Evolutionary conservation across 2,888 invertebrate genomes (phyloP).

Genomic region (Pandemis corylana): DNA sequence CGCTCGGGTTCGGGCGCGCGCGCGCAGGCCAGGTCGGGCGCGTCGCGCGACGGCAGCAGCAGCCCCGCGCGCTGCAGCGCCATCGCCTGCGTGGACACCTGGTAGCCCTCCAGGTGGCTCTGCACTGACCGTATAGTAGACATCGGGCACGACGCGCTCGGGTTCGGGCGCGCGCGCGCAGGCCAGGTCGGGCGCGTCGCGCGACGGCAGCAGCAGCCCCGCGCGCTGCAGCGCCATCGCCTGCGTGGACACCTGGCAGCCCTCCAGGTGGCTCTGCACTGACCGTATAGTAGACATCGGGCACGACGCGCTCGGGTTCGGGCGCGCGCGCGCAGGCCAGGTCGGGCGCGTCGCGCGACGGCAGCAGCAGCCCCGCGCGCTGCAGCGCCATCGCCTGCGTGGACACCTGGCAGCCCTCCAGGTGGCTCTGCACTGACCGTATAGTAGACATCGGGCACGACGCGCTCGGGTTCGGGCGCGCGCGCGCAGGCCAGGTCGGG

Average conservation of each 20-base stretch:
- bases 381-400: conserved; percentile 93
- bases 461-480: conserved; percentile 96
- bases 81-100: conserved; percentile 83
- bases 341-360: conserved; percentile 98
- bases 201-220: conserved; percentile 96
- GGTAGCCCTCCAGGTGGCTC: too few relatives aligned
- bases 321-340: conserved; percentile 98
- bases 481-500: conserved; percentile 98
- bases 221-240: conserved; percentile 97
- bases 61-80: conserved; percentile 97
- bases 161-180: conserved; percentile 97
- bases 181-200: conserved; percentile 98
- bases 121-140: conserved; percentile 93
- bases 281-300: conserved; percentile 97
- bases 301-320: conserved; percentile 97
- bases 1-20: conserved; percentile 96
- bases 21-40: conserved; percentile 98
- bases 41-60: conserved; percentile 98
- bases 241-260: too few relatives aligned
- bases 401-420: too few relatives aligned
- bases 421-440: conserved; percentile 86
- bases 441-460: conserved; percentile 97
- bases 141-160: conserved; percentile 98
- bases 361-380: conserved; percentile 95
- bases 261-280: neutral